Evolutionary conservation across 2,113 vertebrate species (phyloP).

Genomic region (Fulica atra): DNA sequence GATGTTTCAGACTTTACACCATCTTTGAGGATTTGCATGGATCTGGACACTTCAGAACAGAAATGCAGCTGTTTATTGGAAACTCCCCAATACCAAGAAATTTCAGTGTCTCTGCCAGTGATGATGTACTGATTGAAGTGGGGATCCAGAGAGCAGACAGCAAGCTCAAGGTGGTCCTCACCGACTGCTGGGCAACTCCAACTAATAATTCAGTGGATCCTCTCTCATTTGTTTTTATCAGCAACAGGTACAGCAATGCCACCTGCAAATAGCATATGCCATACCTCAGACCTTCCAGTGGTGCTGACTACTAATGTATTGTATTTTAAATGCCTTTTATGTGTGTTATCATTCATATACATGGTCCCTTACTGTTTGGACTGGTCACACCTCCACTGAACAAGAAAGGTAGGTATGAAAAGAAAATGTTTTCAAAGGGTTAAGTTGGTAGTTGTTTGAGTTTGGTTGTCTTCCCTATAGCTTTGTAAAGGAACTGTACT

Average conservation of each 20-base stretch:
- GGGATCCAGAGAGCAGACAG: constrained; percentile 77
- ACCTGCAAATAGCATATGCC: not conserved
- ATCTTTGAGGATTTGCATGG: constrained; percentile 79
- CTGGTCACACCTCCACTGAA: not conserved
- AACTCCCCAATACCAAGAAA: constrained; percentile 79
- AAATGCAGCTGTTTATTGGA: constrained; percentile 82
- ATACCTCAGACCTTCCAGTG: not conserved
- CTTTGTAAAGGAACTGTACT: not conserved
- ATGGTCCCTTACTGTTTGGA: not conserved
- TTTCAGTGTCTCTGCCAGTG: constrained; percentile 78
- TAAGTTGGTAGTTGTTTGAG: not conserved
- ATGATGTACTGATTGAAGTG: constrained; percentile 84
- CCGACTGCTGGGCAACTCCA: constrained; percentile 89
- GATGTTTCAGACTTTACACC: constrained; percentile 75
- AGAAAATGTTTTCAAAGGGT: not conserved
- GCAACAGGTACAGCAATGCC: constrained; percentile 77
- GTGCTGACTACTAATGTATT: not conserved
- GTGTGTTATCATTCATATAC: not conserved
- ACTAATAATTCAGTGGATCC: constrained; percentile 70
- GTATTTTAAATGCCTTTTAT: not conserved
- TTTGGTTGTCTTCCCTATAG: not conserved
- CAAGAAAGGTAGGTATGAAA: not conserved
- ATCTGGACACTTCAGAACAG: constrained; percentile 80
- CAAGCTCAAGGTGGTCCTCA: constrained; percentile 83
- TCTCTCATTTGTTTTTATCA: constrained; percentile 75